Evolutionary conservation across 2,113 vertebrate genomes (phyloP), one percentile per base, ranked within the genome.

Genomic region (Brachyhypopomus gauderio): DNA sequence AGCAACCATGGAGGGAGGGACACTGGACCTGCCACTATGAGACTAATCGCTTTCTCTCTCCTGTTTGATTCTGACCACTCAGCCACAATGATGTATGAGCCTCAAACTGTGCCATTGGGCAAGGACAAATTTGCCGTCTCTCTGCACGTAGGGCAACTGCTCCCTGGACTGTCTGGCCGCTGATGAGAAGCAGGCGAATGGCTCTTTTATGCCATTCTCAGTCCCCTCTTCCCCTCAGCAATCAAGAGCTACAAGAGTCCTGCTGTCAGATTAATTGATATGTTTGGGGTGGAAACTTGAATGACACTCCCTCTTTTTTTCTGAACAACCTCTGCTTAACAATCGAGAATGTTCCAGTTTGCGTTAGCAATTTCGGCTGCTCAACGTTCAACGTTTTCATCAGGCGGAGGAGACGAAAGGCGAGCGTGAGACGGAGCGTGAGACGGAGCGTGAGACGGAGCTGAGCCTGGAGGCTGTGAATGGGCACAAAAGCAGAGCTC

Each of bases 51-150:
- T 89, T 90, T 72, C 48, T 55, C 85, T 56, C 88, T 85, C 85
- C 83, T 87, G 79, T 89, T 87, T 80, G 67, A 82, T 38, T 79
- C 79, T 85, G 75, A 81, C 66, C 23, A 80, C 58, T 64, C 27
- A 89, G 91, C 85, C 90, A 87, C 87, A 84, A 90, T 93, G 92
- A 94, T 93, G 88, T 89, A 93, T 92, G 92, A 89, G 89, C 84
- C 80, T 84, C 91, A 92, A 85, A 91, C 88, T 92, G 90, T 90
- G 93, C 88, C 82, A 86, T 88, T 89, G 89, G 88, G 87, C 87
- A 92, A 85, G 88, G 87, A 93, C 92, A 93, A 92, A 94, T 94
- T 92, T 93, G 86, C 80, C 84, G 86, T 87, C 88, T 89, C 75
- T 79, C 52, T 23, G 19, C 45, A 67, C 81, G 71, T 22, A 12